phyloP scores from a whole-genome alignment of 1,140 invertebrate species.

The Drosophila takahashii region DNA sequence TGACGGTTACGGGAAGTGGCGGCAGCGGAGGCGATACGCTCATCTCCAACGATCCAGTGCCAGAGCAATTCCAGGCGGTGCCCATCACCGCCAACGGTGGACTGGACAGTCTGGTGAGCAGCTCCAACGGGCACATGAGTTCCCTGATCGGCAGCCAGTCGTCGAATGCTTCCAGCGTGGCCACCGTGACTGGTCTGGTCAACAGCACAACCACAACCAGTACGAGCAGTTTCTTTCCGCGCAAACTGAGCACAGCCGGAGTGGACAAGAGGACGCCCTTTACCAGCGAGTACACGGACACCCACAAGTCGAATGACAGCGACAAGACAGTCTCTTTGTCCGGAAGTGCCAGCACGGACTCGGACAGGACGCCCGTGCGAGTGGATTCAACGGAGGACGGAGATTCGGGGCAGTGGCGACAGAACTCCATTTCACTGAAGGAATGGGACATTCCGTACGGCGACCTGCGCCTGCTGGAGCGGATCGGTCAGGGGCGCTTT shows the following conservation, averaged over 20 bases:
- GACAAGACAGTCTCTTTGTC: constrained; percentile 92
- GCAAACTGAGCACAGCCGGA: constrained; percentile 76
- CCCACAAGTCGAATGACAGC: constrained; percentile 92
- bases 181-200: constrained; percentile 56
- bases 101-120: constrained; percentile 39
- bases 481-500: constrained; percentile 96
- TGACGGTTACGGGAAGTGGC: constrained; percentile 67
- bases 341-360: constrained; percentile 92
- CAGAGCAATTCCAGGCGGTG: background rate
- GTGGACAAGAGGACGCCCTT: constrained; percentile 72
- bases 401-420: constrained; percentile 90
- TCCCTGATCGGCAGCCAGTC: constrained; percentile 58
- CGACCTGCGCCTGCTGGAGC: constrained; percentile 94
- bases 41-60: constrained; percentile 49
- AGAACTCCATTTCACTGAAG: constrained; percentile 96
- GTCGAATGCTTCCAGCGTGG: constrained; percentile 57
- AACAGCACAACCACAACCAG: constrained; percentile 46
- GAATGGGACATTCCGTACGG: constrained; percentile 99
- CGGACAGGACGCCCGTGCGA: constrained; percentile 91
- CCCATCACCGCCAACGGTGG: constrained; percentile 13
- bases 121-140: constrained; percentile 45
- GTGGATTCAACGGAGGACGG: constrained; percentile 95
- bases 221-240: constrained; percentile 69
- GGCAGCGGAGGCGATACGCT: constrained; percentile 36
- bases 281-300: constrained; percentile 87